A percentile compares a stretch with the other conserved stretches of the same genome.
Evolutionary conservation across 2,888 invertebrate genomes (phyloP).

Genomic region (Tiphia femorata): DNA sequence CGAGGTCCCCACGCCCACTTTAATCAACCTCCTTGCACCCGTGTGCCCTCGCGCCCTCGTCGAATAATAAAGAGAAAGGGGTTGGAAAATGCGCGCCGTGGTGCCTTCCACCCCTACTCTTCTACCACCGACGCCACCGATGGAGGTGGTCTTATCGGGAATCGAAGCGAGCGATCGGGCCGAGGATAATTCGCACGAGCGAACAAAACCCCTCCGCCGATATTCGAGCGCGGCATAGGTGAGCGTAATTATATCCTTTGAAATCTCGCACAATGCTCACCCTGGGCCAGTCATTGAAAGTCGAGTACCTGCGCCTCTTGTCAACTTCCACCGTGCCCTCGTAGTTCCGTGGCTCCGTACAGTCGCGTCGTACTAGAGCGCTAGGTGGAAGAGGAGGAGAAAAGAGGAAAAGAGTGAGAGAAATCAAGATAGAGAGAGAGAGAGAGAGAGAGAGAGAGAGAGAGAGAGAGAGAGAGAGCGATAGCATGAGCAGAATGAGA

Average conservation of each 20-base stretch:
- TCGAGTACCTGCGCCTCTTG: conserved; percentile 53
- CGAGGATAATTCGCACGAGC: conserved; percentile 50
- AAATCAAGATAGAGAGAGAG: too few relatives aligned
- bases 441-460: too few relatives aligned
- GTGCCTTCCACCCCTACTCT: too few relatives aligned
- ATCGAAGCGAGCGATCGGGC: conserved; percentile 50
- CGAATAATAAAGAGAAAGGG: conserved; percentile 5
- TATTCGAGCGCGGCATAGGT: conserved; percentile 53
- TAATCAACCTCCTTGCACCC: too few relatives aligned
- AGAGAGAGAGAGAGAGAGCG: conserved; percentile 13
- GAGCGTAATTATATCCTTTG: conserved; percentile 53
- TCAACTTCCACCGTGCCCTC: conserved; percentile 48
- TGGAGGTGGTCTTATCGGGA: conserved; percentile 49
- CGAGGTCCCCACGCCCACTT: too few relatives aligned
- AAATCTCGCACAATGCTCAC: conserved; percentile 40
- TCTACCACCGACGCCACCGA: too few relatives aligned
- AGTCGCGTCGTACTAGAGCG: conserved; percentile 12
- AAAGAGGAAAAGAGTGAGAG: too few relatives aligned
- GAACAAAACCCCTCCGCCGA: conserved; percentile 43
- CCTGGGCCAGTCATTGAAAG: conserved; percentile 52
- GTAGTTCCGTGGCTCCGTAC: too few relatives aligned
- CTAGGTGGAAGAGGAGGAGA: too few relatives aligned
- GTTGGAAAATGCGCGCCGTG: too few relatives aligned
- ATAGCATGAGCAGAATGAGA: not conserved
- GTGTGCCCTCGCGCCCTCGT: too few relatives aligned